Conservation (phyloP, 2,113 vertebrate genomes). For the Vulpes lagopus region DNA sequence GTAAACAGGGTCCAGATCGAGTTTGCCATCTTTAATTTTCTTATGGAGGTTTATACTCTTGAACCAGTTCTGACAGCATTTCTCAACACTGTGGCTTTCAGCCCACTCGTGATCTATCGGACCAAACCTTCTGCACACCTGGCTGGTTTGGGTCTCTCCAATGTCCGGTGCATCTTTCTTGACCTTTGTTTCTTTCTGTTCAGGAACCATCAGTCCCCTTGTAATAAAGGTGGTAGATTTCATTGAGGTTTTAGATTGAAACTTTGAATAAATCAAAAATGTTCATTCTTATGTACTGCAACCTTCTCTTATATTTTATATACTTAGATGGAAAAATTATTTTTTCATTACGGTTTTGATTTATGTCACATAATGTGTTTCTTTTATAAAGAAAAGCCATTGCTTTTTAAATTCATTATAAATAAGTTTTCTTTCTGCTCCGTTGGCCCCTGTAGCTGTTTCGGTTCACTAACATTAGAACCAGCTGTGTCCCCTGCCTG, state of each 20-base stretch:
- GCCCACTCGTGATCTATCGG: conserved; percentile 72
- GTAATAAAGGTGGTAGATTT: conserved; percentile 82
- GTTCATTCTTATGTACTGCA: conserved; percentile 76
- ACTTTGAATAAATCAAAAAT: conserved; percentile 84
- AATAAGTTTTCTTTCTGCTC: conserved; percentile 58
- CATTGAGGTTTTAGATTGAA: conserved; percentile 80
- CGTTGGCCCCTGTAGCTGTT: conserved; percentile 4
- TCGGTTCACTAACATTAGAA: conserved; percentile 50
- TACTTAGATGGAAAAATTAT: conserved; percentile 58
- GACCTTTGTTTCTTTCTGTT: conserved; percentile 78
- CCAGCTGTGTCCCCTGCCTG: background rate
- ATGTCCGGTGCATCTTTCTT: conserved; percentile 74
- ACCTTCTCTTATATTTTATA: conserved; percentile 79
- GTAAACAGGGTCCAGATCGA: conserved; percentile 90
- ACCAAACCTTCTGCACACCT: conserved; percentile 73
- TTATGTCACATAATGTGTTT: conserved; percentile 76
- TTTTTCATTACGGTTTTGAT: conserved; percentile 65
- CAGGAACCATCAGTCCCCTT: conserved; percentile 77
- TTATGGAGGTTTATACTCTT: conserved; percentile 79
- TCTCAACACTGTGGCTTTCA: conserved; percentile 75
- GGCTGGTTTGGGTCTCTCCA: conserved; percentile 74
- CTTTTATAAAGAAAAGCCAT: conserved; percentile 69
- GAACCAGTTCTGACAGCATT: conserved; percentile 79
- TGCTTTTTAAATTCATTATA: conserved; percentile 64
- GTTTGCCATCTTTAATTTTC: conserved; percentile 76